A percentile compares a stretch with the other conserved stretches of the same genome.
Conservation (phyloP, 1,140 invertebrate species). For the Lysiphlebus fabarum region DNA sequence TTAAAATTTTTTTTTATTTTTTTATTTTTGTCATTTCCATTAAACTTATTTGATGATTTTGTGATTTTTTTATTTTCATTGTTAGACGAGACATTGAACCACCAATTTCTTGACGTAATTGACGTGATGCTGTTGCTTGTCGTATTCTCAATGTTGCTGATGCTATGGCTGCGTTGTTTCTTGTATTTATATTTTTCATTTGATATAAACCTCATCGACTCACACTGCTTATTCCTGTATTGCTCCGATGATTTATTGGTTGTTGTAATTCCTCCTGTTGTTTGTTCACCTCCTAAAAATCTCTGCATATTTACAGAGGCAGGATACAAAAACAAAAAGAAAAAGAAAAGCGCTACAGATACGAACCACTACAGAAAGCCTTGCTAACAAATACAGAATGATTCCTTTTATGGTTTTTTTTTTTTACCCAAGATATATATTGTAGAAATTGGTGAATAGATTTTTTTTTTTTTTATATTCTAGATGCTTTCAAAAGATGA, state of each 20-base stretch:
- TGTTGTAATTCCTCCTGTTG: conserved; percentile 41
- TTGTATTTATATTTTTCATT: conserved; percentile 47
- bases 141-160: conserved; percentile 6
- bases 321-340: conserved; percentile 37
- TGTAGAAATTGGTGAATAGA: too few species aligned
- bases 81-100: conserved; percentile 12
- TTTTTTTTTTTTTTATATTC: too few species aligned
- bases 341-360: conserved; percentile 55
- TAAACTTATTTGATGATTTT: conserved; percentile 24
- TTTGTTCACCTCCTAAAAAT: conserved; percentile 53
- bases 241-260: conserved; percentile 46
- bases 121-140: too few species aligned
- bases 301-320: conserved; percentile 54
- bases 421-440: too few species aligned
- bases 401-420: too few species aligned
- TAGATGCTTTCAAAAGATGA: too few species aligned
- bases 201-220: conserved; percentile 50
- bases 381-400: conserved; percentile 10
- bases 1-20: conserved; percentile 33
- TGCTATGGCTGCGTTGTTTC: conserved; percentile 26
- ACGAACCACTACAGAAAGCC: conserved; percentile 44
- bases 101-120: conserved; percentile 1
- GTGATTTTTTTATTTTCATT: not conserved
- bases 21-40: conserved; percentile 28
- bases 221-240: conserved; percentile 52